Evolutionary conservation across 2,797 vertebrate species (phyloP), one percentile per base, ranked within the genome.

Genomic region (Pseudomugil gertrudae): DNA sequence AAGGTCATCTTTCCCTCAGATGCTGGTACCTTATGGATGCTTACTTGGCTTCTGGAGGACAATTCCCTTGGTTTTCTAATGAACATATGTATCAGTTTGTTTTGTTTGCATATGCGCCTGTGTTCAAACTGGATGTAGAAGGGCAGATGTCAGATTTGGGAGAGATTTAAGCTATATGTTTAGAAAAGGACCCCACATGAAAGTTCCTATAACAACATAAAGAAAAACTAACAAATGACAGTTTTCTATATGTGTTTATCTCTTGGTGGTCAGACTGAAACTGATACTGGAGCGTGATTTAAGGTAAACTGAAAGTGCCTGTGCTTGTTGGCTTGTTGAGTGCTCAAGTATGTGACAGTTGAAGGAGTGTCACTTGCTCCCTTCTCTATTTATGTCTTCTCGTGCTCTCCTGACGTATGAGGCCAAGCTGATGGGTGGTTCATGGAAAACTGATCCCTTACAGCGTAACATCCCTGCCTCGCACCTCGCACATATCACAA

Each of bases 1-100:
- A 87, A 90, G 87, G 85, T 89, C 82, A 78, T 63, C 63, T 58
- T 60, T 35, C 48, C 73, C 69, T 78, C 57, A 17, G 63, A 80
- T 61, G 43, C 66, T 33, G 19, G 68, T 63, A 83, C 65, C 81
- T 80, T 79, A 78, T 78, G 74, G 72, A 84, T 66, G 62, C 58
- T 56, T 24, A 66, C 72, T 67, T 83, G 54, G 30, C 74, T 74
- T 77, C 53, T 59, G 23, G 29, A 30, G 27, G 1, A 24, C 19
- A 19, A 66, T 24, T 35, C 56, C 47, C 58, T 47, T 29, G 11
- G n/a, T 11, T 63, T 19, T 61, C 27, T 51, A 57, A 30, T 21
- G 36, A 52, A 52, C 53, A 43, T 43, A 4, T 43, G 5, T 43
- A 9, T 15, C 61, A 2, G 32, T 70, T 70, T 63, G 38, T 35